Base-by-base conservation (phyloP, 1,140 invertebrate genomes). In the Lysiphlebus fabarum region DNA sequence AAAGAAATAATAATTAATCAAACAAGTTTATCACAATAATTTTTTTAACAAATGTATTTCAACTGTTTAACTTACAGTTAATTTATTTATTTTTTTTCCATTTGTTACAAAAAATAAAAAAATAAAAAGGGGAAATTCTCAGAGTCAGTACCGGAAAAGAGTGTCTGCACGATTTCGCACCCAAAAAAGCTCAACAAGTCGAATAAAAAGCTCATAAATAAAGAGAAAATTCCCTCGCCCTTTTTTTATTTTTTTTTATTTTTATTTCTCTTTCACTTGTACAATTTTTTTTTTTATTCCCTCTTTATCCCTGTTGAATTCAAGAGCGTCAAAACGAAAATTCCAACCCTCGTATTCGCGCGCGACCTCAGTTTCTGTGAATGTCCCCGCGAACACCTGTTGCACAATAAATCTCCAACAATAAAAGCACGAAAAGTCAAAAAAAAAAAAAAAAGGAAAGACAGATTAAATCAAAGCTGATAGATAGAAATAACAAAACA, bases 161-260 rank as follows among this genome's bases (percentile, higher is more conserved):
- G 56, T 61, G 58, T 56, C 37, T 54, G 58, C 48, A 17, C 41
- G 48, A 49, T 61, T 62, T 61, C 66, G 59, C 58, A 58, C 65
- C 58, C 58, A 64, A 60, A 26, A 26, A 61, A 70, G 76, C 72
- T 78, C 76, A 79, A 79, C 78, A 79, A 80, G 78, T 80, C 74
- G 76, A 78, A 80, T 80, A 79, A 80, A 79, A 80, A 80, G 76
- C 76, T 76, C 77, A 78, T 79, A 80, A 80, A 79, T 79, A 78
- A 78, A 77, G 73, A 74, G 65, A 62, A 66, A 71, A 70, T 68
- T 61, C 37, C 44, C 56, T 69, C 64, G 61, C 61, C 58, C 64
- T 63, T 56, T 59, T 51, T 51, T 38, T 12, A 38, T 66, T 71
- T 59, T 68, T 59, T 53, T 34, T 17, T 45, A 34, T 12, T 34